Evolutionary conservation across 2,888 invertebrate species (phyloP).

Genomic region (Zaprionus lineosus): DNA sequence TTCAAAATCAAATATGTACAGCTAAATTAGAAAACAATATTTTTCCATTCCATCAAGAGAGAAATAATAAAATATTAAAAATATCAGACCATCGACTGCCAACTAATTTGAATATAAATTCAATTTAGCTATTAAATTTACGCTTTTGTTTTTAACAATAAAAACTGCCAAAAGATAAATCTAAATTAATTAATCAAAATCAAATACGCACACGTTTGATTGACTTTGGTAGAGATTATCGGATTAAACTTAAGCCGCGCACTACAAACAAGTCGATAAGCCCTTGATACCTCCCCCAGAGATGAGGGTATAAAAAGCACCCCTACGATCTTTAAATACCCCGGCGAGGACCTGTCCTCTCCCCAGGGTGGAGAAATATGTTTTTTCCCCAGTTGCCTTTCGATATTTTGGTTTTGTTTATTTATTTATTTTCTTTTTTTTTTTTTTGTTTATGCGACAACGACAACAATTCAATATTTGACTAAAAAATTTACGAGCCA

Average conservation of each 20-base stretch:
- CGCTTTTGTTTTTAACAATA: too few species aligned
- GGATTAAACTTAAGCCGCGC: not conserved
- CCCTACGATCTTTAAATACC: slow-evolving; percentile 5
- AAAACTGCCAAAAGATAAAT: too few species aligned
- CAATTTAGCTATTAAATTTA: too few species aligned
- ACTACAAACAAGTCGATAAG: not conserved
- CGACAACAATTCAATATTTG: slow-evolving; percentile 52
- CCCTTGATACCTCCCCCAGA: not conserved
- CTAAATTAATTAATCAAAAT: too few species aligned
- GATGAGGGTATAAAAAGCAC: slow-evolving; percentile 11
- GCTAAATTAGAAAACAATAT: too few species aligned
- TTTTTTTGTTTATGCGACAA: slow-evolving; percentile 8
- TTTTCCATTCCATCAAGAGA: too few species aligned
- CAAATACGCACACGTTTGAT: too few species aligned
- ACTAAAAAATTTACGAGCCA: slow-evolving; percentile 53
- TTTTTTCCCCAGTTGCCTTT: slow-evolving; percentile 15
- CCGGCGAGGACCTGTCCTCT: not conserved
- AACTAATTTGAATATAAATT: too few species aligned
- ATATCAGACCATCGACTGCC: too few species aligned
- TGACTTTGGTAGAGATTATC: too few species aligned
- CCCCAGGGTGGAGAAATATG: slow-evolving; percentile 13
- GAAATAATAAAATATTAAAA: too few species aligned
- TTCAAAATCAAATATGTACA: too few species aligned
- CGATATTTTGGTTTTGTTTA: slow-evolving; percentile 5
- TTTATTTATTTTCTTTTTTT: slow-evolving; percentile 2